These are phyloP conservation scores for Hormiphora californensis DNA, from an alignment of 37 sponge, comb jelly and placozoan genomes.

Conservation along the genomic window DNA sequence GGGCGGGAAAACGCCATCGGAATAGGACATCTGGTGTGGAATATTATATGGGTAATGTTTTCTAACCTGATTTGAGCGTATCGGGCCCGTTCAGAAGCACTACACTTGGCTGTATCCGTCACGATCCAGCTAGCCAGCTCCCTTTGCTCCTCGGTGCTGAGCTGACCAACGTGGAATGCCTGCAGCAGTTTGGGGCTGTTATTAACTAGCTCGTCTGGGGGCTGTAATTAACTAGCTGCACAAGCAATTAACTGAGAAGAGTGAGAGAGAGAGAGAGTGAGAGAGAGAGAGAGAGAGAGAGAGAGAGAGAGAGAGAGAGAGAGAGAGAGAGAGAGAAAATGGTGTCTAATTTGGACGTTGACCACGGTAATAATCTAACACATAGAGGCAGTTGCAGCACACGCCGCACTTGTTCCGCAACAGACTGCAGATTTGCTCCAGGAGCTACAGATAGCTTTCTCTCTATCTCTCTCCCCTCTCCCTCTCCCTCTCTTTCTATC, in stretches of 20 bases:
- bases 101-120: not conserved
- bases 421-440: no score
- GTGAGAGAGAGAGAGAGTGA: not conserved
- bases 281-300: not conserved
- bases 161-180: constrained; percentile 39
- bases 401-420: no score
- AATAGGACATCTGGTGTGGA: no score
- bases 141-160: constrained; percentile 36
- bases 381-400: no score
- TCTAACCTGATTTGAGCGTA: constrained; percentile 17
- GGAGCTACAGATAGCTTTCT: no score
- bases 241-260: not conserved
- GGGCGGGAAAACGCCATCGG: no score
- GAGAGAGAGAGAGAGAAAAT: not conserved
- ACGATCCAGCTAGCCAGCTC: constrained; percentile 29
- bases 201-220: not conserved
- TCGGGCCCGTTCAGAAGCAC: constrained; percentile 4
- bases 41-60: no score
- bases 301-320: no score
- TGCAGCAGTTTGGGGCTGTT: not conserved
- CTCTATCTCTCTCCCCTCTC: no score
- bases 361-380: no score
- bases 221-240: not conserved
- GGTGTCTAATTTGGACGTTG: no score
- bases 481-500: not conserved